These are phyloP conservation scores for Pluvianellus socialis DNA, from an alignment of 2,113 vertebrate genomes.

Conservation along the genomic window DNA sequence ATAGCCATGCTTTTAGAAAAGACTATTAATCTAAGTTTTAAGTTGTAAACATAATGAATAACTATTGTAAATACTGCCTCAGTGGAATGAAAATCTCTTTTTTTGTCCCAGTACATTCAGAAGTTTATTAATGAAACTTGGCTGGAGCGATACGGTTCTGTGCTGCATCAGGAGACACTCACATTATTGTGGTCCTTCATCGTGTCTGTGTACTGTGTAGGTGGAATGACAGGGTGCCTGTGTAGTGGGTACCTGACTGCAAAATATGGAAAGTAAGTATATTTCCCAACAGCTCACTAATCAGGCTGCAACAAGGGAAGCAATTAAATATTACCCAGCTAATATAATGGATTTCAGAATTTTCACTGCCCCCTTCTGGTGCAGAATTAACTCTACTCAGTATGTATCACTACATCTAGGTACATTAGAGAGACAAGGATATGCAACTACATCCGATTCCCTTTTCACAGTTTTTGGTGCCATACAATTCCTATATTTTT, in stretches of 20 bases:
- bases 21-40: background rate
- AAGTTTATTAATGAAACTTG: conserved; percentile 83
- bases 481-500: background rate
- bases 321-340: background rate
- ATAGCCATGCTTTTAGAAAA: background rate
- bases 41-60: background rate
- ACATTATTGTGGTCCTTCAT: conserved; percentile 77
- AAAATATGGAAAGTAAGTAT: conserved; percentile 73
- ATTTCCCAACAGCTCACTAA: background rate
- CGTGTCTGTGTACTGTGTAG: conserved; percentile 71
- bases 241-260: conserved; percentile 72
- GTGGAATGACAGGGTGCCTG: conserved; percentile 69
- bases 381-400: background rate
- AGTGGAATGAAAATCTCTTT: background rate
- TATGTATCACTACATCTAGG: fast-evolving
- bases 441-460: background rate
- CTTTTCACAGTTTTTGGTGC: background rate
- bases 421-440: background rate
- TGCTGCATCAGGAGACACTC: conserved; percentile 55
- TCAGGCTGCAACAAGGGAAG: background rate
- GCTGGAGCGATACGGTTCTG: conserved; percentile 63
- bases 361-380: background rate
- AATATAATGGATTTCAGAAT: background rate
- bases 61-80: background rate
- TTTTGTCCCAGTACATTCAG: conserved; percentile 76